Conservation (phyloP, 2,113 vertebrate species). For the Etheostoma cragini region DNA sequence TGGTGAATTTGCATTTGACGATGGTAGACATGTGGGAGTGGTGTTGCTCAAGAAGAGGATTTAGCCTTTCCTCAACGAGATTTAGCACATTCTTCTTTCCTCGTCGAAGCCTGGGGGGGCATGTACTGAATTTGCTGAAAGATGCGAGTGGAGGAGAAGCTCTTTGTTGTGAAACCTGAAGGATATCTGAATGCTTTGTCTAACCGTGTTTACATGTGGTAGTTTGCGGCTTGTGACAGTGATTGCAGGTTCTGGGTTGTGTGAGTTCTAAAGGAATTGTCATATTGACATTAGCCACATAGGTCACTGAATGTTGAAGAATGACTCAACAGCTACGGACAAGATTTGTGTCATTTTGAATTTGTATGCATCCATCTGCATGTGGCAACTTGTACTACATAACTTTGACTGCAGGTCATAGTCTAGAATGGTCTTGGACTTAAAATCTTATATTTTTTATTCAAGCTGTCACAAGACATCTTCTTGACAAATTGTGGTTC, state of each 20-base stretch:
- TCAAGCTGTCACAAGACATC: slow-evolving; percentile 8
- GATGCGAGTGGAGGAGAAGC: slow-evolving; percentile 47
- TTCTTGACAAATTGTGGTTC: slow-evolving; percentile 35
- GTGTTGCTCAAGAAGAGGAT: slow-evolving; percentile 69
- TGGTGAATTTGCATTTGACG: slow-evolving; percentile 46
- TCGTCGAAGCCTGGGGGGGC: slow-evolving; percentile 62
- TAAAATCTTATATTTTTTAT: slow-evolving; percentile 1
- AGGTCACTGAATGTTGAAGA: slow-evolving; percentile 17
- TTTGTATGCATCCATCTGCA: slow-evolving; percentile 2
- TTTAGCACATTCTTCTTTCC: slow-evolving; percentile 69
- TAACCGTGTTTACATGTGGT: slow-evolving; percentile 36
- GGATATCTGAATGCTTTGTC: slow-evolving; percentile 50
- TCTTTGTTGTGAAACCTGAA: slow-evolving; percentile 57
- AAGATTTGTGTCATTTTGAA: slow-evolving; percentile 36
- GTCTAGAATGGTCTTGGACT: slow-evolving; percentile 4
- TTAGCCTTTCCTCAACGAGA: slow-evolving; percentile 70
- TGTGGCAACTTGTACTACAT: slow-evolving; percentile 25
- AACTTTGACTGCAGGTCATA: slow-evolving; percentile 2
- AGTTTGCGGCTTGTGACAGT: slow-evolving; percentile 35
- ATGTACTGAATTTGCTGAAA: slow-evolving; percentile 58
- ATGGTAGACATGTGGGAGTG: slow-evolving; percentile 66
- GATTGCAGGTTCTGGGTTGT: slow-evolving; percentile 21
- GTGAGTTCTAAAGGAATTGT: slow-evolving; percentile 17
- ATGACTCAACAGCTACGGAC: slow-evolving; percentile 29
- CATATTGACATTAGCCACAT: neutral